Evolutionary conservation across 2,888 invertebrate species (phyloP).

Genomic region (Melieria picta): DNA sequence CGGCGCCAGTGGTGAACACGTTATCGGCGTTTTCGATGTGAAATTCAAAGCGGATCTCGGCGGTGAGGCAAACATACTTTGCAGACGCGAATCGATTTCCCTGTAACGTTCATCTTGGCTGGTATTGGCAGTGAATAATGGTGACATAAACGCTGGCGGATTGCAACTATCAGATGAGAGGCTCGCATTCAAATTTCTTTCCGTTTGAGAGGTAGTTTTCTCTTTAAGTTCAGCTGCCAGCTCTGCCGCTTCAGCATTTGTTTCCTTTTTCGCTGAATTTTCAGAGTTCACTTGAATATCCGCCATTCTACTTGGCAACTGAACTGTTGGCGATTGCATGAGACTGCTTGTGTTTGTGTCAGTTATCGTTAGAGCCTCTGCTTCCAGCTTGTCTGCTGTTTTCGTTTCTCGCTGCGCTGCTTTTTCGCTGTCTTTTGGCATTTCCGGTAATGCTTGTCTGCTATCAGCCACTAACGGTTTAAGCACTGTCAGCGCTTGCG

Average conservation of each 20-base stretch:
- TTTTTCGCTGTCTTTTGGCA: background rate
- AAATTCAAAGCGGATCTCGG: background rate
- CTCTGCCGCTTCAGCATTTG: too few species aligned
- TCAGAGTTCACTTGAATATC: too few species aligned
- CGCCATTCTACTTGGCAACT: too few species aligned
- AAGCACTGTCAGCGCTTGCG: background rate
- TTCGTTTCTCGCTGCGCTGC: background rate
- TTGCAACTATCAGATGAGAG: too few species aligned
- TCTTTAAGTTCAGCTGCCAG: too few species aligned
- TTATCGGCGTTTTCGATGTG: background rate
- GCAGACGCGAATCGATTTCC: slow-evolving; percentile 49
- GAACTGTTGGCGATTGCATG: too few species aligned
- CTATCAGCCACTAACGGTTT: background rate
- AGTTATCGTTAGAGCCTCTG: too few species aligned
- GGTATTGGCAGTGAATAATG: slow-evolving; percentile 38
- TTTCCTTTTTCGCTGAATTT: too few species aligned
- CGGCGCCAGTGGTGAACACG: background rate
- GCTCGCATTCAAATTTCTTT: too few species aligned
- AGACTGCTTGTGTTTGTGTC: too few species aligned
- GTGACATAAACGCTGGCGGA: background rate
- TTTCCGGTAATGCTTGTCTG: background rate
- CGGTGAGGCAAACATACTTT: slow-evolving; percentile 49
- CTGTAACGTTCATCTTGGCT: slow-evolving; percentile 46
- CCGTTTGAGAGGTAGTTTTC: too few species aligned
- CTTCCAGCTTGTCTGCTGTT: too few species aligned